These are phyloP conservation scores for Tetraodon nigroviridis DNA, from an alignment of 2,113 vertebrate species.

Conservation along the genomic window DNA sequence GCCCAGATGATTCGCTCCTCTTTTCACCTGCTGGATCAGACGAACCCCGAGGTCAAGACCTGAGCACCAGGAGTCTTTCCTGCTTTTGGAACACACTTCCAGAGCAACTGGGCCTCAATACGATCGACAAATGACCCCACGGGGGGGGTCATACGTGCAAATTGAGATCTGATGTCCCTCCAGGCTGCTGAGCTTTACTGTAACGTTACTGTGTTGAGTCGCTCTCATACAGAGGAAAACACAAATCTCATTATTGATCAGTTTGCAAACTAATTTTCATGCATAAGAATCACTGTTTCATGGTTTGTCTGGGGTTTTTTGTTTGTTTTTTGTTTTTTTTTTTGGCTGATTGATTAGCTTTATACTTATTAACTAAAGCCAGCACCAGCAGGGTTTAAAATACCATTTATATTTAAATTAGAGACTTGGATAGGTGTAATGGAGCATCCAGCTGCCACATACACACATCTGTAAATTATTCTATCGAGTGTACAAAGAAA, in stretches of 20 bases:
- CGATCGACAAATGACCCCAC: constrained; percentile 14
- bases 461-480: background rate
- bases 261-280: background rate
- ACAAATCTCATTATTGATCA: constrained; percentile 31
- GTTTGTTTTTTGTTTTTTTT: background rate
- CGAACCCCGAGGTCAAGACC: constrained; percentile 86
- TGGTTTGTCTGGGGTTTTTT: background rate
- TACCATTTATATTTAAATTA: background rate
- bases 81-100: constrained; percentile 9
- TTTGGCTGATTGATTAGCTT: no score
- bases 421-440: background rate
- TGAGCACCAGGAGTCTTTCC: constrained; percentile 62
- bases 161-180: constrained; percentile 24
- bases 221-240: constrained; percentile 21
- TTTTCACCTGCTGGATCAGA: constrained; percentile 80
- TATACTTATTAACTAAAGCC: background rate
- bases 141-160: constrained; percentile 10
- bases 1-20: constrained; percentile 88
- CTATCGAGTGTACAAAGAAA: background rate
- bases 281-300: background rate
- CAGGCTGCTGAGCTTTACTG: constrained; percentile 37
- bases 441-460: background rate
- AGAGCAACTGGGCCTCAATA: constrained; percentile 12
- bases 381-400: constrained; percentile 1
- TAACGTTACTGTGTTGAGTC: constrained; percentile 32